A percentile compares a stretch with the other conserved stretches of the same genome.
Evolutionary conservation across 2,888 invertebrate species (phyloP).

Genomic region (Parascotia fuliginaria): DNA sequence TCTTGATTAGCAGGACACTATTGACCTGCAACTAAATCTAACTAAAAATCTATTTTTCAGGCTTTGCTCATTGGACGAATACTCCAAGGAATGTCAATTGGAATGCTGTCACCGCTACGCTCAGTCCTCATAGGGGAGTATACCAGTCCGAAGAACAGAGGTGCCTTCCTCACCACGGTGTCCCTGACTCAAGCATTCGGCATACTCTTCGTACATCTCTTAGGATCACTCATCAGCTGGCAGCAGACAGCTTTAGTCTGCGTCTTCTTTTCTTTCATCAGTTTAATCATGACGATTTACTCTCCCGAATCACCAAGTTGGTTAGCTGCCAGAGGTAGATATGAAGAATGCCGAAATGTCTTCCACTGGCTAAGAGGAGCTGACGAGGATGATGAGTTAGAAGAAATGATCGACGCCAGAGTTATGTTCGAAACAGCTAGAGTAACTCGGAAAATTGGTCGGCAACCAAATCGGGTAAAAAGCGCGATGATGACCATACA

Average conservation of each 20-base stretch:
- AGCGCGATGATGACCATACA: slow-evolving; percentile 46
- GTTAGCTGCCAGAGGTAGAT: slow-evolving; percentile 81
- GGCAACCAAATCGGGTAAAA: slow-evolving; percentile 34
- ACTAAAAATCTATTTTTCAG: slow-evolving; percentile 43
- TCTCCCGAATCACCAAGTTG: slow-evolving; percentile 88
- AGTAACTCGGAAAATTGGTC: slow-evolving; percentile 32
- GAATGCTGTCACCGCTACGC: slow-evolving; percentile 76
- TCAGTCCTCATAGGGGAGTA: slow-evolving; percentile 84
- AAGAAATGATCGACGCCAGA: slow-evolving; percentile 62
- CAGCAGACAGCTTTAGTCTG: slow-evolving; percentile 79
- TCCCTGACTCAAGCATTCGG: slow-evolving; percentile 85
- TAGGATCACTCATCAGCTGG: slow-evolving; percentile 86
- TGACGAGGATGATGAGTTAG: slow-evolving; percentile 65
- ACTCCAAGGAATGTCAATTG: slow-evolving; percentile 75
- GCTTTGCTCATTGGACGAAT: slow-evolving; percentile 57
- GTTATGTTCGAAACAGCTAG: slow-evolving; percentile 52
- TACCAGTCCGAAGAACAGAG: slow-evolving; percentile 84
- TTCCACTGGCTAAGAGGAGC: slow-evolving; percentile 85
- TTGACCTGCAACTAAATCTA: background rate
- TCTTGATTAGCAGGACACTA: too few species aligned
- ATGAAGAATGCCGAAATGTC: slow-evolving; percentile 80
- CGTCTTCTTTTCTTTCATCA: slow-evolving; percentile 70
- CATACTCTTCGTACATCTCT: slow-evolving; percentile 84
- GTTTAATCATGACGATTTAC: slow-evolving; percentile 67
- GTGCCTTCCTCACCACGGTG: slow-evolving; percentile 84